Percentiles rank a stretch among this genome's conserved stretches.
These are phyloP conservation scores for Heteropelma amictum DNA, from an alignment of 2,888 invertebrate genomes.

Conservation along the genomic window DNA sequence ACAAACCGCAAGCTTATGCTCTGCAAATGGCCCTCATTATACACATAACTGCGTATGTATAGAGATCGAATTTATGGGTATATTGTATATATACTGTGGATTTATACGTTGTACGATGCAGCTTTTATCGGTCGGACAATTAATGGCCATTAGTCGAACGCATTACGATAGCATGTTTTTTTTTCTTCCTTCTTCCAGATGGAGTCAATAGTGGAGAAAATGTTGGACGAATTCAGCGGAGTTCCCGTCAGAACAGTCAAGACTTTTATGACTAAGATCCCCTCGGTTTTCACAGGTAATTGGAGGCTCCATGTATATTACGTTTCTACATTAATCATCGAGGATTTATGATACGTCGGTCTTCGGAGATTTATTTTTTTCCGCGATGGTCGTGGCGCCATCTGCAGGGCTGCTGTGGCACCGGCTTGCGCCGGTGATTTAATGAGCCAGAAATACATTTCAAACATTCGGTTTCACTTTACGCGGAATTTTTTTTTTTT, in stretches of 20 bases:
- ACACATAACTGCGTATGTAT: not conserved
- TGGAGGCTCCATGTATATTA: not conserved
- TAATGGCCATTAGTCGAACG: not conserved
- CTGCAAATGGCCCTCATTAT: not conserved
- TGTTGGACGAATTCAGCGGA: conserved; percentile 96
- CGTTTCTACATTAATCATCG: not conserved
- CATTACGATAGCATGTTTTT: conserved; percentile 60
- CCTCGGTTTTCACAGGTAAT: conserved; percentile 92
- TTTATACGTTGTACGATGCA: conserved; percentile 4
- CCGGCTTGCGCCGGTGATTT: too few relatives aligned
- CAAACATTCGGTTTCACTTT: too few relatives aligned
- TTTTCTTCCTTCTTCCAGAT: conserved; percentile 82
- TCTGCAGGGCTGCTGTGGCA: too few relatives aligned
- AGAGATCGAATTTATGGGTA: not conserved
- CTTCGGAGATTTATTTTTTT: not conserved
- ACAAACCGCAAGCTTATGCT: conserved; percentile 20
- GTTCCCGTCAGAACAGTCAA: conserved; percentile 98
- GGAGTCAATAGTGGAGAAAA: conserved; percentile 95
- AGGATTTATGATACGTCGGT: not conserved
- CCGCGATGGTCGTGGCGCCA: not conserved
- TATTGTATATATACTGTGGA: not conserved
- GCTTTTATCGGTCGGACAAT: conserved; percentile 21
- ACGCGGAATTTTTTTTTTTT: too few relatives aligned
- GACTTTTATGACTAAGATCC: conserved; percentile 99
- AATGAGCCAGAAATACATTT: too few relatives aligned